Base-by-base conservation (phyloP, 2,113 vertebrate genomes). In the Sialia sialis region DNA sequence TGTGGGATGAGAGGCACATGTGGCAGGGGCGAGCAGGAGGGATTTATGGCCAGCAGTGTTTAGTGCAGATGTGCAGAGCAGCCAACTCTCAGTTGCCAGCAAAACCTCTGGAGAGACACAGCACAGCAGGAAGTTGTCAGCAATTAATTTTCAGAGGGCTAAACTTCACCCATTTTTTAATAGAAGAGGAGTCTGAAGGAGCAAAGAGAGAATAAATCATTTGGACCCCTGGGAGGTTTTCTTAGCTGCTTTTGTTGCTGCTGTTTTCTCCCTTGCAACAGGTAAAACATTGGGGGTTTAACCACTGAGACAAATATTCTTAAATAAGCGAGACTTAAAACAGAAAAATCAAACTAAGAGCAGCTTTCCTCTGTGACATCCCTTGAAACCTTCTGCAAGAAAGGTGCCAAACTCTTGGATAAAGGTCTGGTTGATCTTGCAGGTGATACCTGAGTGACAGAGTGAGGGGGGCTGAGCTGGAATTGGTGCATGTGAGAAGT, bases 61-160 rank as follows among this genome's bases (percentile, higher is more conserved):
- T 12, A 51, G 93, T 77, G 27, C 96, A 96, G 95, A 96, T 97
- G 94, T 96, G 95, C 89, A 77, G 39, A 90, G 76, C 93, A 94
- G 94, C 91, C 91, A 73, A 7, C 95, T 55, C 75, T 44, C 84
- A 21, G 82, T 39, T 84, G 94, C 95, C 96, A 96, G 1, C 67
- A 70, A 91, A 95, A 95, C 95, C 94, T 91, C 94, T 94, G 93
- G 95, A 90, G 93, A 84, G 77, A 91, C 90, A 41, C 63, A 95
- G 88, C 94, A 95, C 0, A 48, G 82, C 46, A 88, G 89, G 76
- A 80, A 90, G 89, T 56, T 91, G 93, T 85, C 95, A 95, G 93
- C 96, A 95, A 93, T 97, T 96, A 83, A 93, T 97, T 96, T 97
- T 81, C 87, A 72, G 77, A 86, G 94, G 93, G 90, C 79, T 94